Conservation (phyloP, 1,140 invertebrate genomes). For the Drosophila pruinosa region DNA sequence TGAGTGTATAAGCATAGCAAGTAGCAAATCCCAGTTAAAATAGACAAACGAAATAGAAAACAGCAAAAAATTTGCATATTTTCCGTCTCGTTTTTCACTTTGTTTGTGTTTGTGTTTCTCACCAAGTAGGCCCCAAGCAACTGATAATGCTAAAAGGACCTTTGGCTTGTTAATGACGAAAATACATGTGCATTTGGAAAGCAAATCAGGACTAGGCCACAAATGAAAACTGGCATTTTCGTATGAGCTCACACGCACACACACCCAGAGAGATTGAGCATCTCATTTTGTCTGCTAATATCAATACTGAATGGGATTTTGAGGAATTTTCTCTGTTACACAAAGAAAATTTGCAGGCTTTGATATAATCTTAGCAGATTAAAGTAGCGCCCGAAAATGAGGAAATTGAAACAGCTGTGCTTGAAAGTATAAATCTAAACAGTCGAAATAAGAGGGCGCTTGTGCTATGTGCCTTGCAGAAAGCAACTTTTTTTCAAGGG, state of each 20-base stretch:
- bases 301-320: conserved; percentile 13
- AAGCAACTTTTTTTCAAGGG: neutral
- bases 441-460: neutral
- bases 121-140: conserved; percentile 14
- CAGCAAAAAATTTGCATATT: conserved; percentile 64
- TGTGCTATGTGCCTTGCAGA: neutral
- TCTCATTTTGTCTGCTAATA: neutral
- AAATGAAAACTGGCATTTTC: conserved; percentile 32
- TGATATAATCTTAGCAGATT: neutral
- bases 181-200: conserved; percentile 46
- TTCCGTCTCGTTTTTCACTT: conserved; percentile 25
- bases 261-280: neutral
- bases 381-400: neutral
- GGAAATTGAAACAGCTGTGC: neutral
- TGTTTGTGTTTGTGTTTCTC: conserved; percentile 8
- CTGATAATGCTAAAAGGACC: conserved; percentile 45
- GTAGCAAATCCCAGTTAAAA: conserved; percentile 50
- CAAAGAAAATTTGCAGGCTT: neutral
- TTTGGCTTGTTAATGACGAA: conserved; percentile 55
- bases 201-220: conserved; percentile 26
- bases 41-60: conserved; percentile 50
- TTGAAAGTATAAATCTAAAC: neutral
- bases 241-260: conserved; percentile 3
- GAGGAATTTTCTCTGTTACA: neutral
- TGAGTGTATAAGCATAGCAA: conserved; percentile 18